Evolutionary conservation across 2,888 invertebrate genomes (phyloP), one percentile per base, ranked within the genome.

Genomic region (Mesochorus sp.): DNA sequence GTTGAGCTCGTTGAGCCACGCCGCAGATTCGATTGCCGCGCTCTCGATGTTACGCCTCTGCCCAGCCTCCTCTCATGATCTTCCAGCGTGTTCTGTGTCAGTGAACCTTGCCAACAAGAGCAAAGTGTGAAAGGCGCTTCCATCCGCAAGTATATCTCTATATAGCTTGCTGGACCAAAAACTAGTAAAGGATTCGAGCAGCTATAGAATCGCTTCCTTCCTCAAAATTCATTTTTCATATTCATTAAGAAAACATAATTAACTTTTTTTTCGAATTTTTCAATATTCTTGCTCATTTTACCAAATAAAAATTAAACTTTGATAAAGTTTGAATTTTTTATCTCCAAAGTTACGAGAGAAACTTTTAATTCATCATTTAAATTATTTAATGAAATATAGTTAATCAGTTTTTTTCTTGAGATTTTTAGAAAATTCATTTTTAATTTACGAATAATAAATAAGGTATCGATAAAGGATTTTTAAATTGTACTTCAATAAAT

Each of bases 41-140:
- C 57, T 76, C 79, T 71, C 68, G 53, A 73, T 76, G 68, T 44
- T 70, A 53, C 68, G 44, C 42, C 21, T 57, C 39, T 26, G 5
- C 51, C 51, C 64, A 37, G 19, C 37, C 37, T 57, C 12, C 3
- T 51, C 14, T 53, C 28, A 19, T 49, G 42, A 66, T 70, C 59
- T 49, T 47, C 42, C 64, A n/a, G 37, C 74, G 75, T 76, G 71
- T 76, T 81, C 76, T 77, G 79, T 81, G 81, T 81, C 80, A 79
- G 80, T 81, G 81, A 80, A 81, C 81, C 75, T 81, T 77, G 42
- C 64, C 76, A 78, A 76, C 59, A 72, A 78, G 78, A 80, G 73
- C 78, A 80, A 80, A 76, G 53, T 44, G 76, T 73, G 67, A 78
- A 72, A 77, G 71, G 28, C 74, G 42, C 62, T 71, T 49, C 53